Conservation (phyloP, 92 coral and sea anemone genomes). For the Porites divaricata region DNA sequence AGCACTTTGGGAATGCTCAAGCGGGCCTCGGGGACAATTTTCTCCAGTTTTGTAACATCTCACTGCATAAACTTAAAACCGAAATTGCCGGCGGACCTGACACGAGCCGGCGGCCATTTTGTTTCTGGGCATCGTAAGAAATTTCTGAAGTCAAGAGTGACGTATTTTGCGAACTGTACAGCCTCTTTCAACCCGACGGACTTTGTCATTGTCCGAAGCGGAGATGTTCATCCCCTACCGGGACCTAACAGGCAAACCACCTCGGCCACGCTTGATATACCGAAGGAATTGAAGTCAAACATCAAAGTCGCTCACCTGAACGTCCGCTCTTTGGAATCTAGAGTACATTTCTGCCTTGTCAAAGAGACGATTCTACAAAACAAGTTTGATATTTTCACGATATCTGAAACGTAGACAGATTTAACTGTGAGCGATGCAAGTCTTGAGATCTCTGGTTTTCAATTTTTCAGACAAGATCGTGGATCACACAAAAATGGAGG, state of each 20-base stretch:
- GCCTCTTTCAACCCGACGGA: background rate
- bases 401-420: conserved; percentile 51
- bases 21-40: too few relatives aligned
- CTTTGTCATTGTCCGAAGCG: background rate
- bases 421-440: conserved; percentile 34
- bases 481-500: conserved; percentile 47
- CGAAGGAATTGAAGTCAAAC: conserved; percentile 45
- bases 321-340: conserved; percentile 51
- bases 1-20: too few relatives aligned
- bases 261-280: conserved; percentile 47
- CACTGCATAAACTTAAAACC: too few relatives aligned
- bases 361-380: conserved; percentile 30
- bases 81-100: too few relatives aligned
- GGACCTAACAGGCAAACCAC: conserved; percentile 23
- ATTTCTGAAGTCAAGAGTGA: too few relatives aligned
- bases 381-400: conserved; percentile 44
- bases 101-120: too few relatives aligned
- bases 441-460: conserved; percentile 53
- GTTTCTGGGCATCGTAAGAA: too few relatives aligned
- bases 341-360: conserved; percentile 39
- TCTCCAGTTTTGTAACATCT: too few relatives aligned
- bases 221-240: conserved; percentile 1
- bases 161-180: too few relatives aligned
- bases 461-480: conserved; percentile 50
- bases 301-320: conserved; percentile 47